A percentile compares a stretch with the other conserved stretches of the same genome.
phyloP scores from a whole-genome alignment of 2,888 invertebrate species.

The Pasiphila rectangulata region DNA sequence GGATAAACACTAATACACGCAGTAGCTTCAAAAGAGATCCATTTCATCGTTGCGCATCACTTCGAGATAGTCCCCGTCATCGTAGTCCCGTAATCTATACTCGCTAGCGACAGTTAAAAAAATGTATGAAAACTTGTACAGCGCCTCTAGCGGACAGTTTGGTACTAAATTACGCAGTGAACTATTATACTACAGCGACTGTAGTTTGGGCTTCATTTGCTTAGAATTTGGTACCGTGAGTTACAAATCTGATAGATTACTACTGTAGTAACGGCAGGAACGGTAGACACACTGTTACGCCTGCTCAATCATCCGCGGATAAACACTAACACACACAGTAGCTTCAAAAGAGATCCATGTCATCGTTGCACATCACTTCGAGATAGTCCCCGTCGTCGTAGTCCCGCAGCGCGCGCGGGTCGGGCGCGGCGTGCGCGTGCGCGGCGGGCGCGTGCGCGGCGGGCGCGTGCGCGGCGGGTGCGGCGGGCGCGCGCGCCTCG shows the following conservation, averaged over 20 bases:
- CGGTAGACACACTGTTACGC: no score
- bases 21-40: constrained; percentile 83
- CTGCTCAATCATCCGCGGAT: neutral
- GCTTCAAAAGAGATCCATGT: constrained; percentile 85
- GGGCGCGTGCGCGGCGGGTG: constrained; percentile 32
- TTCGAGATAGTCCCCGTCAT: constrained; percentile 87
- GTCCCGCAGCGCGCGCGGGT: constrained; percentile 51
- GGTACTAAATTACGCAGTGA: no score
- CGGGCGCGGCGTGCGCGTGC: constrained; percentile 35
- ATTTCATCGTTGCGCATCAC: constrained; percentile 86
- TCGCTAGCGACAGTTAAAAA: no score
- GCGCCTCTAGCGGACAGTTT: no score
- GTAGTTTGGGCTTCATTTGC: no score
- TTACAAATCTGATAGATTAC: no score
- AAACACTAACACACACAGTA: neutral
- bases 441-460: no score
- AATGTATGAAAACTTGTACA: no score
- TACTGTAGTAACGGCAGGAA: no score
- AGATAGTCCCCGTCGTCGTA: constrained; percentile 86
- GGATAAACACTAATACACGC: neutral
- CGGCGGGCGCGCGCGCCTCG: constrained; percentile 38
- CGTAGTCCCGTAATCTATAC: constrained; percentile 66
- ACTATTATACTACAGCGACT: no score
- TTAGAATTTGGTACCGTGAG: no score
- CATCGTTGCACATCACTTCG: constrained; percentile 85